Conservation (phyloP, 2,888 invertebrate genomes). For the Girardia tigrina region DNA sequence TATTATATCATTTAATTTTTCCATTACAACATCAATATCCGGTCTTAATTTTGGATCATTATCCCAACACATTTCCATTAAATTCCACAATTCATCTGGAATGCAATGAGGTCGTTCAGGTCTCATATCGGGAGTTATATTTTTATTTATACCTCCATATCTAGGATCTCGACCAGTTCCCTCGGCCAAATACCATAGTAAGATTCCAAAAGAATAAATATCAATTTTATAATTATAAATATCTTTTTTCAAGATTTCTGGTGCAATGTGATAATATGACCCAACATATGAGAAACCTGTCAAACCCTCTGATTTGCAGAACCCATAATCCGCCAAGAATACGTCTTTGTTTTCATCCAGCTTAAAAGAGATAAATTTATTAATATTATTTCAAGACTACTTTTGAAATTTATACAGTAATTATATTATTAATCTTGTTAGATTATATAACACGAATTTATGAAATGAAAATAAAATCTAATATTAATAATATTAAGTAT, state of each 20-base stretch:
- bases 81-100: constrained; percentile 6
- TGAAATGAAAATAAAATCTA: too few species aligned
- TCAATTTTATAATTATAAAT: neutral
- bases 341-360: constrained; percentile 3
- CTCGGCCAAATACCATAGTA: constrained; percentile 21
- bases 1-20: too few species aligned
- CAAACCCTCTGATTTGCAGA: neutral
- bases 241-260: neutral
- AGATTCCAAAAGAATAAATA: constrained; percentile 26
- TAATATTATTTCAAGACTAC: too few species aligned
- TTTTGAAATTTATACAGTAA: too few species aligned
- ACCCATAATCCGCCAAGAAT: constrained; percentile 23
- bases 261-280: constrained; percentile 13
- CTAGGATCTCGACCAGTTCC: constrained; percentile 14
- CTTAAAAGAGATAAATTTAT: neutral
- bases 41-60: neutral
- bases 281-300: neutral
- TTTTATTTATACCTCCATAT: neutral
- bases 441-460: too few species aligned
- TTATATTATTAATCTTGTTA: too few species aligned
- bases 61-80: constrained; percentile 23
- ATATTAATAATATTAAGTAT: too few species aligned
- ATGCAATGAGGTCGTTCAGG: neutral
- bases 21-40: neutral
- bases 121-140: neutral